Conservation (phyloP, 2,888 invertebrate species). For the Heteropelma amictum region DNA sequence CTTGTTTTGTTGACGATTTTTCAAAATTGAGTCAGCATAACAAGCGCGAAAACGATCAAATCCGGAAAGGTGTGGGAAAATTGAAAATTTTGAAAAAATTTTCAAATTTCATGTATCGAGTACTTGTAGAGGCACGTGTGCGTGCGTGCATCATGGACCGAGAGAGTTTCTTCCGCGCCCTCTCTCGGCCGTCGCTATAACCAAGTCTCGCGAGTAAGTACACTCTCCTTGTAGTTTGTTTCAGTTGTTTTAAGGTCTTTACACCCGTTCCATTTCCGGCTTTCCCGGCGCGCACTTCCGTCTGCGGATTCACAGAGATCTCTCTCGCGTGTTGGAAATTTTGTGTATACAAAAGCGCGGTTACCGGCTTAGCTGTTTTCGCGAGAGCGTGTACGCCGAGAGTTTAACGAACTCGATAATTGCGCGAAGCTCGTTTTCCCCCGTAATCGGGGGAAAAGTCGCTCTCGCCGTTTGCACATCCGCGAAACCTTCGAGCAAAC, state of each 20-base stretch:
- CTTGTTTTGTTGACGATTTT: no score
- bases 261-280: constrained; percentile 2
- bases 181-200: constrained; percentile 12
- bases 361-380: neutral
- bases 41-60: no score
- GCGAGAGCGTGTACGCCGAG: neutral
- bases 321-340: no score
- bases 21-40: no score
- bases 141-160: neutral
- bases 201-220: constrained; percentile 24
- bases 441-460: constrained; percentile 39
- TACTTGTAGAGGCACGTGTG: neutral
- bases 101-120: no score
- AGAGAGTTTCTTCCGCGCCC: constrained; percentile 19
- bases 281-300: no score
- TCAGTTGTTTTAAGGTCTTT: constrained; percentile 31
- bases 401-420: constrained; percentile 54
- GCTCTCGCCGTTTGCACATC: constrained; percentile 9
- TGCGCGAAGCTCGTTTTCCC: constrained; percentile 48
- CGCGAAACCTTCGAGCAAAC: neutral
- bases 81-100: no score
- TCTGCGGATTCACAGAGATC: no score
- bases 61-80: no score
- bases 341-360: no score
- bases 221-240: constrained; percentile 27